Percentiles rank a stretch among this genome's conserved stretches.
Conservation (phyloP, 2,888 invertebrate species). For the Dryobotodes eremita region DNA sequence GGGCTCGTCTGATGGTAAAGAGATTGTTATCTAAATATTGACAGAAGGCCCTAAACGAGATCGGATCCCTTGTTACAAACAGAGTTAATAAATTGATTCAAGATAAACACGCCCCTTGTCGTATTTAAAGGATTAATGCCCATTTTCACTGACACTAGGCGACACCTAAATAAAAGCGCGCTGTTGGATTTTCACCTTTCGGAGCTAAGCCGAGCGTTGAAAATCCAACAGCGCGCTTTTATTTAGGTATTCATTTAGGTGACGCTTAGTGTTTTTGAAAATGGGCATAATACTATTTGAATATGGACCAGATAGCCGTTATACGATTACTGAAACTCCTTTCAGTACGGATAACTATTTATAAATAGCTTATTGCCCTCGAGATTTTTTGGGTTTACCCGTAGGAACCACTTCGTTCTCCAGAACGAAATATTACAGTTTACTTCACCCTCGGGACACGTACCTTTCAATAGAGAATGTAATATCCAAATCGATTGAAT, state of each 20-base stretch:
- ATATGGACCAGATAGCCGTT: conserved; percentile 52
- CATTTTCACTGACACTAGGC: no score
- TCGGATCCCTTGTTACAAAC: conserved; percentile 74
- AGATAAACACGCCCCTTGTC: conserved; percentile 75
- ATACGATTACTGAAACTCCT: conserved; percentile 50
- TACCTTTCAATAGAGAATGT: conserved; percentile 65
- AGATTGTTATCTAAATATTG: conserved; percentile 80
- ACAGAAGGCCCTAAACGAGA: conserved; percentile 77
- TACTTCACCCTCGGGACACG: conserved; percentile 59
- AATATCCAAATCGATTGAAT: conserved; percentile 62
- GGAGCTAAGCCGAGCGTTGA: no score
- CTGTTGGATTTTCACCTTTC: no score
- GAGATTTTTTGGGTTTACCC: conserved; percentile 65
- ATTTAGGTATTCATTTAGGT: no score
- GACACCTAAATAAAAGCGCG: no score
- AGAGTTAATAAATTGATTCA: conserved; percentile 76
- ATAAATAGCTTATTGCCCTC: conserved; percentile 60
- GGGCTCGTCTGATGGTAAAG: conserved; percentile 66
- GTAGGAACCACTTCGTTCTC: conserved; percentile 54
- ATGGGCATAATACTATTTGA: conserved; percentile 52
- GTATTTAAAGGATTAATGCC: conserved; percentile 64
- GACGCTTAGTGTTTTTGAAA: no score
- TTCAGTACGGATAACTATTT: conserved; percentile 58
- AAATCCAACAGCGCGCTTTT: no score
- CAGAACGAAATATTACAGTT: conserved; percentile 64